A percentile compares a stretch with the other conserved stretches of the same genome.
These are phyloP conservation scores for Megaptera novaeangliae DNA, from an alignment of 2,113 vertebrate species.

Conservation along the genomic window DNA sequence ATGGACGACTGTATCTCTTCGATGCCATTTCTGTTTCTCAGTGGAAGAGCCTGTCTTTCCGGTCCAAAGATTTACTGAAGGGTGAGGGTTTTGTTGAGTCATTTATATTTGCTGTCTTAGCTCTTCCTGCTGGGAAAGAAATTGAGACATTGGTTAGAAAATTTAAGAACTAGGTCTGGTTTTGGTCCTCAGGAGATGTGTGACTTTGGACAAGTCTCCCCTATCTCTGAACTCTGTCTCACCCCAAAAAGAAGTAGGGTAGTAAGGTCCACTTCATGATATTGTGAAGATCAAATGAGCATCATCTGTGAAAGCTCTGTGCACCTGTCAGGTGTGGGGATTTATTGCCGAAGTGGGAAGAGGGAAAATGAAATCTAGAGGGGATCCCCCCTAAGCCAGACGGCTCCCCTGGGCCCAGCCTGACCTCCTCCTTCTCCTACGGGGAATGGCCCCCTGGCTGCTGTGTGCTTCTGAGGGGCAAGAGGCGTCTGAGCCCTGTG, in stretches of 20 bases:
- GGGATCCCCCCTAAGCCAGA: background rate
- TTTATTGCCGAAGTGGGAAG: background rate
- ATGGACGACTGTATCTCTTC: background rate
- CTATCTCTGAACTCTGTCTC: background rate
- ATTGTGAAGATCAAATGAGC: background rate
- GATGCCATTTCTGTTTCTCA: background rate
- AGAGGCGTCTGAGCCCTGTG: background rate
- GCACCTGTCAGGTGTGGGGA: background rate
- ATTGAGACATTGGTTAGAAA: background rate
- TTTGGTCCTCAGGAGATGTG: background rate
- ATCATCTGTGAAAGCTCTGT: background rate
- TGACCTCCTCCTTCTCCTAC: background rate
- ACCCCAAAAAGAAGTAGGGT: background rate
- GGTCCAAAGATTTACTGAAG: background rate
- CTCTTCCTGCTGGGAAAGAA: background rate
- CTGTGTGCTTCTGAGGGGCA: background rate
- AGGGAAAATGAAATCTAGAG: background rate
- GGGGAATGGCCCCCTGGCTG: too few species aligned
- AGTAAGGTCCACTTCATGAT: background rate
- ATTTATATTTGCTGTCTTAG: background rate
- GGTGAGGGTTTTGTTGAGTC: background rate
- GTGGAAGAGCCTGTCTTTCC: background rate
- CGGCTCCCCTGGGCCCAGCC: accelerated
- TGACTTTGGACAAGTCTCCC: background rate
- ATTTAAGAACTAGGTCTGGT: background rate